Evolutionary conservation across 2,888 invertebrate species (phyloP), one percentile per base, ranked within the genome.

Genomic region (Amphipyra tragopoginis): DNA sequence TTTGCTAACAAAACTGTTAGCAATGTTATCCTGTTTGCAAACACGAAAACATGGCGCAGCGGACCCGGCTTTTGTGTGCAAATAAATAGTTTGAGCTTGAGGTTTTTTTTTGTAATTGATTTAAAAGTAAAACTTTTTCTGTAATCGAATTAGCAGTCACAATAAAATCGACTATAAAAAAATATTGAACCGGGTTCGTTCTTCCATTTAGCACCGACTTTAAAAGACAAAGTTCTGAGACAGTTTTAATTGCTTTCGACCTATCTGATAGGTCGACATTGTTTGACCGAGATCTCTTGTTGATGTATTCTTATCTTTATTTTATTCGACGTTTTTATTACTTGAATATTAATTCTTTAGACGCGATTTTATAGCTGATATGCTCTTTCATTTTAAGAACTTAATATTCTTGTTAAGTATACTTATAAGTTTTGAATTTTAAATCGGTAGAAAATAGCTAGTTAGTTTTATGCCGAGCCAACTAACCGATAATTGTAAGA

Each of bases 201-300:
- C 42, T 33, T 52, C 51, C 55, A 65, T 72, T 72, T 69, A 76
- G 48, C 55, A 58, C 38, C 29, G 61, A 59, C 52, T 71, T 76
- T 55, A 51, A 74, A 10, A 75, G 74, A 77, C 73, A 77, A 89
- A 90, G 76, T 87, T 88, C 60, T 71, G 71, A 82, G 86, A 80
- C 84, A 81, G 81, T 87, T 88, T 84, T 86, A 89, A 90, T 90
- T 88, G 84, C 83, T 87, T 87, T 82, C 74, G 73, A 84, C 81
- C 78, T 81, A 85, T 84, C 82, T 70, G 75, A 78, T 75, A 62
- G 66, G 48, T 62, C 59, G 73, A 77, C 79, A 75, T 82, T 82
- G 75, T 81, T 79, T 77, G 78, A 76, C 74, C 61, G 65, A 71
- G 72, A 80, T 79, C 70, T 51, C 45, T 60, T 53, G 70, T 77